Base-by-base conservation (phyloP, 2,888 invertebrate genomes). In the Drosophila merina region DNA sequence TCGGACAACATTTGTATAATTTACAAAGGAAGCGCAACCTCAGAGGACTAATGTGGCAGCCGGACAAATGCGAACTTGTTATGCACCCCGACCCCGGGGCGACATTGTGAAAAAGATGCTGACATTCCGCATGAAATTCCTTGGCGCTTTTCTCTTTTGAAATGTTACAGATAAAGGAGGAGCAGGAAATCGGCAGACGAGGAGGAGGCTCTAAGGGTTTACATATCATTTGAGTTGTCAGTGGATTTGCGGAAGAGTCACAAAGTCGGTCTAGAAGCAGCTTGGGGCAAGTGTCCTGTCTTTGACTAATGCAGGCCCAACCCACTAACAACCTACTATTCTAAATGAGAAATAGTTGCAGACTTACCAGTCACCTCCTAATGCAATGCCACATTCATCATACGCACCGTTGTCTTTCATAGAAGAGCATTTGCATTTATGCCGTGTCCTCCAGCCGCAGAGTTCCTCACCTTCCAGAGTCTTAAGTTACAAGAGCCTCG, bases 181-280 rank as follows among this genome's bases (percentile, higher is more conserved):
- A 20, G 20, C 20, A 36, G 9, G 49, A 12, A 26, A 47, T 36
- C n/a, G 20, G 20, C n/a, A 2, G n/a, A n/a, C n/a, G 6, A 36
- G 6, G 36, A 36, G 2, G 14, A 28, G 26, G n/a, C 12, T n/a
- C 31, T 33, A n/a, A 47, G 50, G 38, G 55, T 48, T 31, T 51
- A 76, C 79, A 86, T 84, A 79, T 86, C 83, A 76, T 72, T 81
- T 52, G 40, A 74, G 42, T 69, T 82, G 82, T 77, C 86, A 86
- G 63, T 57, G 31, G 60, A 49, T 58, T 60, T 52, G 48, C 36
- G 36, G 36, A 36, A 36, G n/a, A 36, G 36, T 57, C 44, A 56
- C 56, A 74, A 74, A 64, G 57, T 20, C 30, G 59, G 52, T 20
- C 14, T 30, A 30, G 72, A 62, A 55, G 38, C 66, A 59, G 63